Evolutionary conservation across 2,888 invertebrate species (phyloP), one percentile per base, ranked within the genome.

Genomic region (Conistra vaccinii): DNA sequence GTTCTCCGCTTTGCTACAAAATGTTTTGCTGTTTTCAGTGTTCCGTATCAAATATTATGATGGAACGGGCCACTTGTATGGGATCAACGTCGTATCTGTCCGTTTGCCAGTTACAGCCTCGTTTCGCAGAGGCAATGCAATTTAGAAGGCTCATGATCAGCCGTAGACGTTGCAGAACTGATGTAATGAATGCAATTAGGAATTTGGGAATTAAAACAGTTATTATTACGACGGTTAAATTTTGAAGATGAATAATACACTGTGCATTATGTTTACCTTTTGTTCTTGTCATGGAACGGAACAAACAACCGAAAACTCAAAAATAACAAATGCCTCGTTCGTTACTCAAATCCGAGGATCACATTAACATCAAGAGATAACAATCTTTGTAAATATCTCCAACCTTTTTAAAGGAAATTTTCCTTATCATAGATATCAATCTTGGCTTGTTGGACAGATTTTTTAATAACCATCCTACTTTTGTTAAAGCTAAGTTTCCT

Each of bases 371-470:
- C 5, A 70, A 66, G 39, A 72, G 39, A 57, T 71, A 83, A 70
- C 57, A 80, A 63, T 66, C 26, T 63, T 72, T 69, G 17, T 35
- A 23, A 71, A 65, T 42, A 68, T 55, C 55, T 26, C 45, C 3
- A 51, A 60, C 7, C 2, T 62, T 75, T 75, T 67, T 32, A 73
- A 45, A 74, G 53, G 12, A 70, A 26, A 51, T 69, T 84, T 76
- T 66, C 69, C 68, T 67, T 72, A 78, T 73, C 69, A 77, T 83
- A n/a, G n/a, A n/a, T n/a, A 89, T 87, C 80, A 85, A 85, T 86
- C 85, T 85, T 82, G 80, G 62, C 82, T 73, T 82, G 63, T 70
- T 76, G 75, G 84, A 86, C 84, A 87, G 86, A 85, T 88, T 76
- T 74, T 80, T 75, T 83, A 75, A 86, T 77, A 77, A 80, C 69